Conservation (phyloP, 2,113 vertebrate genomes). For the Monopterus albus region DNA sequence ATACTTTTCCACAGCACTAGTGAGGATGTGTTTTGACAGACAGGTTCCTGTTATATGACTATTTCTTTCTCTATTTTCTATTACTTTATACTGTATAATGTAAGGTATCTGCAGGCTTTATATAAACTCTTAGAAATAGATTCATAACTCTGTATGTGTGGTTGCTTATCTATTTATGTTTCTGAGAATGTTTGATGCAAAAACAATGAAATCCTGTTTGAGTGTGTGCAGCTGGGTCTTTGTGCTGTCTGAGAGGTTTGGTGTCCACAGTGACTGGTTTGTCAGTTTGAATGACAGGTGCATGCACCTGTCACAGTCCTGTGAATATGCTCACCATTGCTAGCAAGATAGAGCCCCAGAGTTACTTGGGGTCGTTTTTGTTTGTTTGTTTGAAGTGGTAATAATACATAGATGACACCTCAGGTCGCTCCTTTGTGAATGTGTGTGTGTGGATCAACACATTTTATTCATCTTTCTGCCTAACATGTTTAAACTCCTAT, state of each 20-base stretch:
- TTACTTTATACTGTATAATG: too few relatives aligned
- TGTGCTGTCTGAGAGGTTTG: slow-evolving; percentile 45
- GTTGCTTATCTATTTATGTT: not conserved
- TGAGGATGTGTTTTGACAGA: slow-evolving; percentile 37
- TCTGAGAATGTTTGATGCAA: slow-evolving; percentile 14
- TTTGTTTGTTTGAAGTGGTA: slow-evolving; percentile 10
- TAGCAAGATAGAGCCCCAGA: slow-evolving; percentile 4
- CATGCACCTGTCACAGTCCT: slow-evolving; percentile 31
- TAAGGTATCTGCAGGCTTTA: slow-evolving; percentile 26
- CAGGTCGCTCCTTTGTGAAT: not conserved
- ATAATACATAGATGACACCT: slow-evolving; percentile 12
- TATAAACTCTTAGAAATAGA: slow-evolving; percentile 45
- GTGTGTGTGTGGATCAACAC: not conserved
- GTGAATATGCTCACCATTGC: slow-evolving; percentile 27
- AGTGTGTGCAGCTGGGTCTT: slow-evolving; percentile 21
- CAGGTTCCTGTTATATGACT: slow-evolving; percentile 31
- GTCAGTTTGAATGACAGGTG: slow-evolving; percentile 37
- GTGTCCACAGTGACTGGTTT: slow-evolving; percentile 15
- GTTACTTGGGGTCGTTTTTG: slow-evolving; percentile 5
- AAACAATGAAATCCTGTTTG: slow-evolving; percentile 29
- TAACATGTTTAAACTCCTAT: slow-evolving; percentile 5
- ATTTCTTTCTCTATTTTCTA: too few relatives aligned
- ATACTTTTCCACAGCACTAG: slow-evolving; percentile 1
- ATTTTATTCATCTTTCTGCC: slow-evolving; percentile 4
- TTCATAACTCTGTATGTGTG: slow-evolving; percentile 8